phyloP scores from a whole-genome alignment of 1,140 invertebrate genomes.

The Hyposmocoma kahamanoa region DNA sequence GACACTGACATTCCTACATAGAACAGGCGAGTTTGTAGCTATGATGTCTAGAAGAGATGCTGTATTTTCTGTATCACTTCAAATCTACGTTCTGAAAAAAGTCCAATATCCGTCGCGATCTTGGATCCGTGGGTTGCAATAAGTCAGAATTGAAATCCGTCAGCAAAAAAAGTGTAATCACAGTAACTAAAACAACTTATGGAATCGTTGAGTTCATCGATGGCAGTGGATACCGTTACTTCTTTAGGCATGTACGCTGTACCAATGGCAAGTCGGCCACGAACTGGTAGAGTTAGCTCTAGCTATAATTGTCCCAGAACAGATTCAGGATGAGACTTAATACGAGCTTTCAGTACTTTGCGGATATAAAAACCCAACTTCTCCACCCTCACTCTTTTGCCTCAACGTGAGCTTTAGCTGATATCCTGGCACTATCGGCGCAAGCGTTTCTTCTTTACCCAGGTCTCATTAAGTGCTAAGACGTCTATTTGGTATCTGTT shows the following conservation, averaged over 20 bases:
- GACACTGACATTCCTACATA: slow-evolving; percentile 16
- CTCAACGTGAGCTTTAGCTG: slow-evolving; percentile 9
- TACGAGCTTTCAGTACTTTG: neutral
- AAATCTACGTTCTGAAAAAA: slow-evolving; percentile 16
- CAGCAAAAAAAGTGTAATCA: slow-evolving; percentile 12
- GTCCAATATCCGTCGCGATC: slow-evolving; percentile 7
- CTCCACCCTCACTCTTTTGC: slow-evolving; percentile 13
- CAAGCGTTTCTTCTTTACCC: slow-evolving; percentile 10
- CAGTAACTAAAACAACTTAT: slow-evolving; percentile 10
- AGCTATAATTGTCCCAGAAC: slow-evolving; percentile 25
- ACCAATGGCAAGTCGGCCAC: slow-evolving; percentile 11
- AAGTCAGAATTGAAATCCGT: slow-evolving; percentile 29
- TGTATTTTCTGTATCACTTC: slow-evolving; percentile 12
- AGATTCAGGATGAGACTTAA: slow-evolving; percentile 6
- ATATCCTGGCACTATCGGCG: slow-evolving; percentile 13
- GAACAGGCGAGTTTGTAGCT: slow-evolving; percentile 7
- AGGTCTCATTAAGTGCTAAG: slow-evolving; percentile 20
- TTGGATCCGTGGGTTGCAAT: slow-evolving; percentile 1
- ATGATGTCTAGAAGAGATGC: slow-evolving; percentile 18
- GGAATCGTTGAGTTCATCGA: slow-evolving; percentile 21
- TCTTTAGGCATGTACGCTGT: slow-evolving; percentile 24
- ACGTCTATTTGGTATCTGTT: slow-evolving; percentile 10
- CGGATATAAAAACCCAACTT: slow-evolving; percentile 15
- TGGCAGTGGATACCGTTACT: slow-evolving; percentile 3
- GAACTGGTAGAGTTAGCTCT: slow-evolving; percentile 7